Base-by-base conservation (phyloP, 1,140 invertebrate species). In the Mizuhopecten yessoensis region DNA sequence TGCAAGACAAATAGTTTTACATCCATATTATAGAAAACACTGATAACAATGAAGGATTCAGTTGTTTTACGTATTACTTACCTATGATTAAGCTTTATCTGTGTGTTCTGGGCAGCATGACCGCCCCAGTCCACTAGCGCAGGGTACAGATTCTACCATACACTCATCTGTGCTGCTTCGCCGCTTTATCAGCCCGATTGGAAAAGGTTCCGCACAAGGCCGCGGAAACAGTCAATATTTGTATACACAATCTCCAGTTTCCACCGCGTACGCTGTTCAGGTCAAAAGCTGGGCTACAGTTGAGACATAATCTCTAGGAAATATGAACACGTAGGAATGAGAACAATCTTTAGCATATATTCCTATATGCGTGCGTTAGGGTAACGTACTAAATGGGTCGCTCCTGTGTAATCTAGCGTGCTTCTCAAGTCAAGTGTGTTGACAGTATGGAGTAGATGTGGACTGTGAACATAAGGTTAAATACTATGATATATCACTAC, bases 151-250 rank as follows among this genome's bases (percentile, higher is more conserved):
- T n/a, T 75, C 23, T 75, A 29, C 57, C 23, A 29, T 5, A 75
- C 57, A 17, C n/a, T 29, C n/a, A 75, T 75, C 23, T 9, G n/a
- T 29, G 17, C 5, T 2, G 57, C 57, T 75, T n/a, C 57, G 5
- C 5, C 1, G 9, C 57, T 75, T 75, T 75, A 75, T 75, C 57
- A 75, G 23, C 5, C 11, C 42, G 42, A 13, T 45, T 17, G 42
- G 42, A 45, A 45, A 3, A 75, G 36, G 36, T 75, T 75, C 29
- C 57, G 57, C 23, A 75, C 57, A 75, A 75, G 57, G 57, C 17
- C 57, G 57, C 15, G 17, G 23, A 75, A 75, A n/a, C 57, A 29
- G 57, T 75, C 57, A 75, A 75, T 75, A 75, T 75, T 75, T 75
- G 57, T 17, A 75, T 75, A 75, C 57, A 29, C 57, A 75, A 75